Conservation (phyloP, 2,113 vertebrate species). For the Xenopus laevis region DNA sequence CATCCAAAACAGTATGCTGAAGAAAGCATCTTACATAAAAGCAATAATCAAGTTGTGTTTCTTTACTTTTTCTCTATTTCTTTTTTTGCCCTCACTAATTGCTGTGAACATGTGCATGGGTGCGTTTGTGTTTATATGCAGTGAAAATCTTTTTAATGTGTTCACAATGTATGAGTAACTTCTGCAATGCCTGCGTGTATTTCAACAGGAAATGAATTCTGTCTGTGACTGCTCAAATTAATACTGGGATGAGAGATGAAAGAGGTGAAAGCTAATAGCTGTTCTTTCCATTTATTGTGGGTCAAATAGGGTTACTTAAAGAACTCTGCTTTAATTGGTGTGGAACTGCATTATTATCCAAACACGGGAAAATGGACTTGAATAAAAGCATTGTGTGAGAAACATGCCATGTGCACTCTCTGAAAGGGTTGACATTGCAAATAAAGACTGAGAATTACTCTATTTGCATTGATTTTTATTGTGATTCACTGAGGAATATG, state of each 20-base stretch:
- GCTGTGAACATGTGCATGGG: too few relatives aligned
- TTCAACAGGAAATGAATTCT: not conserved
- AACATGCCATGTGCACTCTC: not conserved
- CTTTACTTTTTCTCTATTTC: too few relatives aligned
- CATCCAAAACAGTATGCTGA: too few relatives aligned
- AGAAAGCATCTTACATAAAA: too few relatives aligned
- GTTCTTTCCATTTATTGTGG: not conserved
- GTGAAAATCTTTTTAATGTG: not conserved
- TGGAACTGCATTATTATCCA: not conserved
- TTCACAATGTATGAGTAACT: not conserved
- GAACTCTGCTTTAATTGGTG: not conserved
- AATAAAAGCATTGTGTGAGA: not conserved
- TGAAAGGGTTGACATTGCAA: not conserved
- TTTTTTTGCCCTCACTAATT: too few relatives aligned
- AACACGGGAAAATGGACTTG: not conserved
- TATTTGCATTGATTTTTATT: not conserved
- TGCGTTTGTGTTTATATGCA: not conserved
- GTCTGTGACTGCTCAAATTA: not conserved
- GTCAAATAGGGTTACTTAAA: slow-evolving; percentile 1
- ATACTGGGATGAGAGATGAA: not conserved
- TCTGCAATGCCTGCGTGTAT: not conserved
- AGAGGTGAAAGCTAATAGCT: not conserved
- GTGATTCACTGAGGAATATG: not conserved
- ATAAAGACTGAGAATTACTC: not conserved
- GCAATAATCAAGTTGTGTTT: too few relatives aligned